Evolutionary conservation across 1,140 invertebrate species (phyloP).

Genomic region (Drosophila pectinifera): DNA sequence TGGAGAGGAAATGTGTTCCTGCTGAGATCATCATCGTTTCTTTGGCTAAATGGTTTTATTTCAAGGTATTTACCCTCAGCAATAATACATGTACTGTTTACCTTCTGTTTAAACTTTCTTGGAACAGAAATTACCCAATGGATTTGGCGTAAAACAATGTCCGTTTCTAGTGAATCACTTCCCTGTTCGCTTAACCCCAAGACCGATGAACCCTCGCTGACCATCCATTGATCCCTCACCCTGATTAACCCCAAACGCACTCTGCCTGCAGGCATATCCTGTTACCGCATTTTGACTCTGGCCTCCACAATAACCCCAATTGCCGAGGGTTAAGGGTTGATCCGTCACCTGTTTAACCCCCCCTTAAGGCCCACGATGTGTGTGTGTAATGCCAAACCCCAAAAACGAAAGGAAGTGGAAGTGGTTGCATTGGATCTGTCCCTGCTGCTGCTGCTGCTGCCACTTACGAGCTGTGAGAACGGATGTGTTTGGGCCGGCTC

Average conservation of each 20-base stretch:
- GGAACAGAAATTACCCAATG: background rate
- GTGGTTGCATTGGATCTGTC: constrained; percentile 57
- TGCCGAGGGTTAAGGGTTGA: constrained; percentile 59
- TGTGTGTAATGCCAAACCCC: too few relatives aligned
- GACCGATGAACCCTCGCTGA: constrained; percentile 18
- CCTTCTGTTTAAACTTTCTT: background rate
- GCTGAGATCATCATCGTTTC: constrained; percentile 18
- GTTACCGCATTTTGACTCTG: constrained; percentile 46
- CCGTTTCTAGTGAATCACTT: constrained; percentile 12
- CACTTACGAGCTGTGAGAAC: constrained; percentile 62
- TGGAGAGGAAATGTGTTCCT: constrained; percentile 9
- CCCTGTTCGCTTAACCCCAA: constrained; percentile 10
- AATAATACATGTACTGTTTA: background rate
- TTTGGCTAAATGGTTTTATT: too few relatives aligned
- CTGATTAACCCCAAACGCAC: constrained; percentile 28
- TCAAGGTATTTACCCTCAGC: background rate
- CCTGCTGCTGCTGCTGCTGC: background rate
- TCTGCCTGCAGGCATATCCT: constrained; percentile 21
- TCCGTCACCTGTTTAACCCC: constrained; percentile 38
- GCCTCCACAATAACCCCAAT: constrained; percentile 4
- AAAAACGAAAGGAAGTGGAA: constrained; percentile 74
- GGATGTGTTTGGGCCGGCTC: constrained; percentile 63
- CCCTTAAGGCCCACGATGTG: too few relatives aligned
- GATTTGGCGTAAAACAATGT: background rate
- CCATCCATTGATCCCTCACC: constrained; percentile 31